Conservation (phyloP, 2,888 invertebrate genomes). For the Coelogynopora nodosa region DNA sequence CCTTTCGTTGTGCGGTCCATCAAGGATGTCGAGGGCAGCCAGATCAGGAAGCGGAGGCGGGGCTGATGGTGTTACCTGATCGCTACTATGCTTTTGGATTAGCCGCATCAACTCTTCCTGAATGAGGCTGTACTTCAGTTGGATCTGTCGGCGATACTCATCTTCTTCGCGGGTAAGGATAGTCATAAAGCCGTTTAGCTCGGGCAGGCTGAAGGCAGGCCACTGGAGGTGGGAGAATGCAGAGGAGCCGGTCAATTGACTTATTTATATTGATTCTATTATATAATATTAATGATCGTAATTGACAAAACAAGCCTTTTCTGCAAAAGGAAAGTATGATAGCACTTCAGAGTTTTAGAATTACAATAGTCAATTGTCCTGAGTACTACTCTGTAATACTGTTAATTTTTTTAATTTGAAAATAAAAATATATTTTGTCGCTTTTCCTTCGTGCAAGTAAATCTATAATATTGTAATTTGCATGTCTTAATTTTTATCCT, state of each 20-base stretch:
- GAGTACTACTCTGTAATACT: too few relatives aligned
- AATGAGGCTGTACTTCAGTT: constrained; percentile 62
- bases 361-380: too few relatives aligned
- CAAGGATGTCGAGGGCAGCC: background rate
- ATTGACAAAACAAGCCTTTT: too few relatives aligned
- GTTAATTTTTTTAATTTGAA: too few relatives aligned
- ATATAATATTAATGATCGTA: too few relatives aligned
- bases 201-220: constrained; percentile 66
- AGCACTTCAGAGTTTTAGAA: too few relatives aligned
- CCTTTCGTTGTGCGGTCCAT: background rate
- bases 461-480: too few relatives aligned
- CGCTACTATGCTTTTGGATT: constrained; percentile 48
- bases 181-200: constrained; percentile 65
- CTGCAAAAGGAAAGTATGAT: too few relatives aligned
- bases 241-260: background rate
- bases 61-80: constrained; percentile 40
- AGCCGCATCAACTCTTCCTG: constrained; percentile 45
- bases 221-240: constrained; percentile 59
- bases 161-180: constrained; percentile 65
- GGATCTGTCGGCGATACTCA: constrained; percentile 63
- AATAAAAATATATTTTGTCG: too few relatives aligned
- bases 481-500: too few relatives aligned
- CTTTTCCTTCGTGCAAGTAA: too few relatives aligned
- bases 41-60: background rate
- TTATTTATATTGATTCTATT: too few relatives aligned